Base-by-base conservation (phyloP, 2,113 vertebrate species). In the Anthoscopus minutus region DNA sequence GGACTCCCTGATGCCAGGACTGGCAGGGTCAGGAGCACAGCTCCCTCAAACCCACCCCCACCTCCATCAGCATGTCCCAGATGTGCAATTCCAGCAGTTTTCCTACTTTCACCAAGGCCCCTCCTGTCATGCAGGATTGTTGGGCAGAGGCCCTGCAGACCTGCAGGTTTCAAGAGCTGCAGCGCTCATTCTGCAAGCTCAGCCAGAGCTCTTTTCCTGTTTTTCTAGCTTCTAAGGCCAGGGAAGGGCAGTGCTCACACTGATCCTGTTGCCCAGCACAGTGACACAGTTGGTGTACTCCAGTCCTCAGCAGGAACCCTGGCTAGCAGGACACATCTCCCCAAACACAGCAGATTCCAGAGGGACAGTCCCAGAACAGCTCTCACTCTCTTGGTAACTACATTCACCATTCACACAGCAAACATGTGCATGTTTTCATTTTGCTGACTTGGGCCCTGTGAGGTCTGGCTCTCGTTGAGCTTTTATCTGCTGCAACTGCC, bases 251-350 rank as follows among this genome's bases (percentile, higher is more conserved):
- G 17, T 23, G 56, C 33, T 33, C 18, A 21, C 10, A 13, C 6
- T 0, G 1, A 47, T 24, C 31, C 47, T 6, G 5, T 1, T 27
- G 35, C 37, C 61, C 50, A 11, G 45, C 58, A 12, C 42, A 33
- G 67, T 33, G 33, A 51, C 58, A 48, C 35, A 56, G 30, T 30
- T 10, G 35, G 12, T n/a, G 73, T 6, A 7, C 16, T 33, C 66
- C 76, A 66, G 60, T 8, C 15, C 81, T 45, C 67, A 44, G 42
- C 42, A 53, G 25, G 7, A 14, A 76, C 24, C 21, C 64, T 0
- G 0, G n/a, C 31, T 9, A 77, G 65, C 8, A 6, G 44, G 33
- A 47, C 3, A 18, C 33, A 20, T 18, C 12, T 66, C 33, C 65
- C 15, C 53, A 85, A 17, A 50, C 13, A 16, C 22, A 69, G 23